A percentile compares a stretch with the other conserved stretches of the same genome.
Evolutionary conservation across 2,888 invertebrate genomes (phyloP).

Genomic region (Helleia helle): DNA sequence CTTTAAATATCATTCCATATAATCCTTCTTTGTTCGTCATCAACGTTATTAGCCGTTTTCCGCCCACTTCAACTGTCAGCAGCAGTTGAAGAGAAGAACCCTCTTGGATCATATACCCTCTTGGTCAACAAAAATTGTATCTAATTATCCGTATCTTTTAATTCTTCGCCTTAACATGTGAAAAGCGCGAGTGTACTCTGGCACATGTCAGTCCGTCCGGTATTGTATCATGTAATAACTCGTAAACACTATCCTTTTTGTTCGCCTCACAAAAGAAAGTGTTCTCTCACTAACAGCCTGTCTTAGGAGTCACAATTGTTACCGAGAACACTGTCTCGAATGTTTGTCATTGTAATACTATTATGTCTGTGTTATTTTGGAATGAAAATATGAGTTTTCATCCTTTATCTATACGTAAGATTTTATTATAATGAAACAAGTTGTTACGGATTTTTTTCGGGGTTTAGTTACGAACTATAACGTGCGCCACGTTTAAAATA

Average conservation of each 20-base stretch:
- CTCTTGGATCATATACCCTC: too few species aligned
- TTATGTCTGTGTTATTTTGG: neutral
- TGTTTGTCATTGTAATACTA: constrained; percentile 5
- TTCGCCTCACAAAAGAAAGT: constrained; percentile 17
- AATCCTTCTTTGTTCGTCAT: too few species aligned
- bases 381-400: neutral
- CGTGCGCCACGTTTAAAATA: too few species aligned
- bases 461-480: too few species aligned
- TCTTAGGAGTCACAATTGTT: neutral
- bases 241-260: constrained; percentile 17
- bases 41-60: too few species aligned
- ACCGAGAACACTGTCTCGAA: neutral
- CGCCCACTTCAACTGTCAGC: too few species aligned
- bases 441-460: too few species aligned
- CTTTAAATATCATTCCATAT: too few species aligned
- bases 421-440: too few species aligned
- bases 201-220: constrained; percentile 18
- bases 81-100: too few species aligned
- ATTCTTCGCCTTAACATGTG: constrained; percentile 11
- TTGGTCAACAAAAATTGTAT: too few species aligned
- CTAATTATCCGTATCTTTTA: neutral
- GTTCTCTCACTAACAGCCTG: constrained; percentile 10
- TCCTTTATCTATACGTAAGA: too few species aligned
- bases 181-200: constrained; percentile 12
- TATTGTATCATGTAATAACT: constrained; percentile 18